Conservation (phyloP, 2,888 invertebrate genomes). For the Aphidoletes aphidimyza region DNA sequence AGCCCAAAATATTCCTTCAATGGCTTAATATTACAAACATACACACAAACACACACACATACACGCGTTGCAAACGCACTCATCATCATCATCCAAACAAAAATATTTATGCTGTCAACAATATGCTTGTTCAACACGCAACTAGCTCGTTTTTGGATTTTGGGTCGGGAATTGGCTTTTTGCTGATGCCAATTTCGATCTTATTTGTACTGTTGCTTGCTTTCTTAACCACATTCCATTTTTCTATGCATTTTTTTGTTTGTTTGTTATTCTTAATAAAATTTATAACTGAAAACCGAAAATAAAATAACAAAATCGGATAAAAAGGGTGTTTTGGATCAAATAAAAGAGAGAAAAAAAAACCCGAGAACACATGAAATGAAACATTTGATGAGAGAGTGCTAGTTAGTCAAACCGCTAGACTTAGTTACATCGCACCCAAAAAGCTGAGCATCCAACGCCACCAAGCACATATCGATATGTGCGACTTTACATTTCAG, state of each 20-base stretch:
- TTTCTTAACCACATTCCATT: not conserved
- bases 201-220: not conserved
- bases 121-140: not conserved
- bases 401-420: slow-evolving; percentile 51
- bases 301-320: slow-evolving; percentile 7
- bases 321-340: slow-evolving; percentile 17
- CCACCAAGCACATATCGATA: not conserved
- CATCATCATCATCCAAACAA: slow-evolving; percentile 39
- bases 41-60: too few relatives aligned
- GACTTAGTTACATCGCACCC: slow-evolving; percentile 47
- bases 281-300: slow-evolving; percentile 36
- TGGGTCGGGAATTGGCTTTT: not conserved
- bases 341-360: not conserved
- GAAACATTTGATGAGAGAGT: slow-evolving; percentile 48
- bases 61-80: slow-evolving; percentile 39
- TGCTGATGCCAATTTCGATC: slow-evolving; percentile 4
- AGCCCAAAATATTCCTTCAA: slow-evolving; percentile 38
- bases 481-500: slow-evolving; percentile 2
- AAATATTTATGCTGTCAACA: slow-evolving; percentile 34
- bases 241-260: not conserved
- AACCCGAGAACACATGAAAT: not conserved
- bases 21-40: slow-evolving; percentile 14
- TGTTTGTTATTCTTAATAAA: not conserved
- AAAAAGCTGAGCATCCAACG: not conserved
- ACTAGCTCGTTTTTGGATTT: not conserved